Evolutionary conservation across 2,888 invertebrate species (phyloP).

Genomic region (Tinea semifulvella): DNA sequence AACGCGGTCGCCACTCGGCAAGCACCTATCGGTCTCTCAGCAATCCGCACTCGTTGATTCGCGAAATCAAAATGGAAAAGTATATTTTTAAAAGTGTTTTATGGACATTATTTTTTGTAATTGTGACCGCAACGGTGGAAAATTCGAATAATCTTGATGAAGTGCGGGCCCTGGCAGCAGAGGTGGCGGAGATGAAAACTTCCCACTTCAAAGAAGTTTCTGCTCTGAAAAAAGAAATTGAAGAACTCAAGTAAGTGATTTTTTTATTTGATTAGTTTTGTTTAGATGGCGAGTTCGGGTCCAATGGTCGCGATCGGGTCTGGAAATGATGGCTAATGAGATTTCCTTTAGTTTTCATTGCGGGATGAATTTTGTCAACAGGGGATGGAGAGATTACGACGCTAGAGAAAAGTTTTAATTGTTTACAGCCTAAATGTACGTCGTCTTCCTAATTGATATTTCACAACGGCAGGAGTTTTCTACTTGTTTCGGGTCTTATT

Average conservation of each 20-base stretch:
- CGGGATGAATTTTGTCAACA: slow-evolving; percentile 7
- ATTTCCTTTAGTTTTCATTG: slow-evolving; percentile 3
- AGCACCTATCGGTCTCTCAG: slow-evolving; percentile 24
- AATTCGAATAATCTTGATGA: slow-evolving; percentile 32
- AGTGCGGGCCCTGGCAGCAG: slow-evolving; percentile 32
- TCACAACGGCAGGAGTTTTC: not conserved
- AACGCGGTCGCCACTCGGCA: slow-evolving; percentile 24
- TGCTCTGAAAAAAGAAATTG: slow-evolving; percentile 37
- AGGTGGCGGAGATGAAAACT: slow-evolving; percentile 36
- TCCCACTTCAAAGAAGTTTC: slow-evolving; percentile 34
- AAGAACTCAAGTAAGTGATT: slow-evolving; percentile 43
- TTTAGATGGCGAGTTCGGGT: not conserved
- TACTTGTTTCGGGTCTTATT: slow-evolving; percentile 3
- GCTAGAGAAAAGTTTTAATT: slow-evolving; percentile 8
- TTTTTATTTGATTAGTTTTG: slow-evolving; percentile 14
- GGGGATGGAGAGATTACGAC: slow-evolving; percentile 2
- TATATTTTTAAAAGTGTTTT: slow-evolving; percentile 18
- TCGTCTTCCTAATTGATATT: slow-evolving; percentile 2
- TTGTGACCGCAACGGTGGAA: slow-evolving; percentile 26
- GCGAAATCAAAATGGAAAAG: slow-evolving; percentile 4
- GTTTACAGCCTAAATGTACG: slow-evolving; percentile 10
- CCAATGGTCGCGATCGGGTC: not conserved
- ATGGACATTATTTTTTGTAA: slow-evolving; percentile 27
- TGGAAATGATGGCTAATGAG: not conserved
- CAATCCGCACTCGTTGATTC: slow-evolving; percentile 6